These are phyloP conservation scores for Yoshiicerus persimilis DNA, from an alignment of 1,140 invertebrate species.

Conservation along the genomic window DNA sequence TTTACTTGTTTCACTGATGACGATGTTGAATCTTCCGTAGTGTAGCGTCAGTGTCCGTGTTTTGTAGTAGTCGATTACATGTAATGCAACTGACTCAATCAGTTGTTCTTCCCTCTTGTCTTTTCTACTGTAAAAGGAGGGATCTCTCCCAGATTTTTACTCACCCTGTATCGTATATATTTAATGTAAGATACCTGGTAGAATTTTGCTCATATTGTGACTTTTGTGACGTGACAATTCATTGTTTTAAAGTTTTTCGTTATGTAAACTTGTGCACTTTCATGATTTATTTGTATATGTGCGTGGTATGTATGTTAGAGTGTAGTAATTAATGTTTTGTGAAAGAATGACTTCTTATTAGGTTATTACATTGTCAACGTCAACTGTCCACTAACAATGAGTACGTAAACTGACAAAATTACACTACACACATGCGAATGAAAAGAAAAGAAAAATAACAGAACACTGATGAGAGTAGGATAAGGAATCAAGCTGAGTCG, in stretches of 20 bases:
- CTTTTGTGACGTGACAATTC: constrained; percentile 20
- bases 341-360: background rate
- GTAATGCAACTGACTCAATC: background rate
- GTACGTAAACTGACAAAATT: background rate
- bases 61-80: background rate
- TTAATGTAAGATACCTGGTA: constrained; percentile 10
- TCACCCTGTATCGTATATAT: constrained; percentile 16
- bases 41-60: background rate
- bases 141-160: background rate
- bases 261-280: constrained; percentile 4
- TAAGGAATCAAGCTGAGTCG: background rate
- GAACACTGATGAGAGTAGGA: constrained; percentile 7
- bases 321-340: background rate
- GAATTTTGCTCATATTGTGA: constrained; percentile 20
- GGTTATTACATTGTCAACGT: background rate
- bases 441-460: background rate
- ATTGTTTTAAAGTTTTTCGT: constrained; percentile 9
- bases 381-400: background rate
- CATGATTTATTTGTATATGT: background rate
- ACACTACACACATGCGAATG: background rate
- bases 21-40: constrained; percentile 3
- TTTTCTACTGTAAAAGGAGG: constrained; percentile 10
- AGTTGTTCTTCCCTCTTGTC: background rate
- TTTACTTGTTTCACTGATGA: constrained; percentile 3
- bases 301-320: background rate